A percentile compares a stretch with the other conserved stretches of the same genome.
Evolutionary conservation across 2,888 invertebrate species (phyloP).

Genomic region (Liposcelis brunnea): DNA sequence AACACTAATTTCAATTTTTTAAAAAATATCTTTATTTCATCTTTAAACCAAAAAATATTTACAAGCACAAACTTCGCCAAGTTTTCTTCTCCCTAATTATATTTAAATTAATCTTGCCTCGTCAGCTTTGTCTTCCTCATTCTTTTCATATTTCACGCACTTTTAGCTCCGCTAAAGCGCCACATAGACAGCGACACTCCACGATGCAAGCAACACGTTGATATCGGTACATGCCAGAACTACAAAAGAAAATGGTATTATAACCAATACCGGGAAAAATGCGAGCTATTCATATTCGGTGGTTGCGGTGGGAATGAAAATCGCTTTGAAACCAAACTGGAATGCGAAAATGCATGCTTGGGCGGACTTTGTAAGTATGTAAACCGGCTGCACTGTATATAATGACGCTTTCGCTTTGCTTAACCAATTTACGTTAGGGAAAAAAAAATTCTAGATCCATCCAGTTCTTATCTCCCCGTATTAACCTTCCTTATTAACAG

Average conservation of each 20-base stretch:
- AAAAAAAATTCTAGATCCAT: no score
- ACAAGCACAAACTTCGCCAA: no score
- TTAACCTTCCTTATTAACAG: no score
- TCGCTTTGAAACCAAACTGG: neutral
- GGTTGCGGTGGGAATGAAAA: conserved; percentile 7
- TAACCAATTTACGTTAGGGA: no score
- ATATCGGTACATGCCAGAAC: conserved; percentile 1
- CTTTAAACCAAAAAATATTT: no score
- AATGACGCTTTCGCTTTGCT: no score
- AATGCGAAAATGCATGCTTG: conserved; percentile 2
- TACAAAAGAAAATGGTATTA: neutral
- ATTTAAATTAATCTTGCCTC: no score
- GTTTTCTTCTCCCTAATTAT: no score
- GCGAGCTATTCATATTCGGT: neutral
- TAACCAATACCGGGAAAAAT: neutral
- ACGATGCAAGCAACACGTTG: neutral
- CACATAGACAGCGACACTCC: neutral
- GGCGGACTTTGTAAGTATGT: neutral
- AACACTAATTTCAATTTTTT: no score
- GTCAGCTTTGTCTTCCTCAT: neutral
- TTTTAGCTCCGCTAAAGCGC: neutral
- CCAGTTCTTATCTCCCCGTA: no score
- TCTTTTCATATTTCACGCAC: neutral
- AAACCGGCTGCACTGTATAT: no score
- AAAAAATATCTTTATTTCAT: no score